Percentiles rank a stretch among this genome's conserved stretches.
Conservation (phyloP, 2,797 vertebrate genomes). For the Hemitrygon akajei region DNA sequence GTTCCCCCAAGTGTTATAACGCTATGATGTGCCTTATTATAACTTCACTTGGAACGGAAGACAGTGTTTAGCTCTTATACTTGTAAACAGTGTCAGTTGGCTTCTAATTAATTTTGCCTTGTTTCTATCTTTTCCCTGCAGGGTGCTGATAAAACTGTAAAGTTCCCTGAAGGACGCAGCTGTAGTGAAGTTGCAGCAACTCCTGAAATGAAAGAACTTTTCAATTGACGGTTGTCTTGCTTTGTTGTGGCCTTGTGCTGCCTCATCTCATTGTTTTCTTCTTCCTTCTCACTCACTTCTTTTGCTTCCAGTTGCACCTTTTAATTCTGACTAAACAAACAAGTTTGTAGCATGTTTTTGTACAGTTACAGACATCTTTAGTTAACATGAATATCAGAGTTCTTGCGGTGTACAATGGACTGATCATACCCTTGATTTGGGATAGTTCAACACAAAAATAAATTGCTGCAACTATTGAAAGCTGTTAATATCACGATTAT, state of each 20-base stretch:
- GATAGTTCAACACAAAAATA: slow-evolving; percentile 34
- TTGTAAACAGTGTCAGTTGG: slow-evolving; percentile 6
- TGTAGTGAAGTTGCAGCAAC: slow-evolving; percentile 70
- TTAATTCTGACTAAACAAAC: slow-evolving; percentile 35
- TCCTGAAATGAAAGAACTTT: slow-evolving; percentile 70
- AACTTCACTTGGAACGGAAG: slow-evolving; percentile 8
- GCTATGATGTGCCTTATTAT: background rate
- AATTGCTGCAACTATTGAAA: slow-evolving; percentile 23
- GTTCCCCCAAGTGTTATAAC: background rate
- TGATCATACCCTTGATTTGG: background rate
- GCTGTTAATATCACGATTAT: slow-evolving; percentile 2
- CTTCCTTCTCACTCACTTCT: background rate
- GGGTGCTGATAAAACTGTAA: slow-evolving; percentile 70
- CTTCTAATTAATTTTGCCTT: background rate
- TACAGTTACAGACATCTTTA: slow-evolving; percentile 32
- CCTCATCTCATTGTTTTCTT: slow-evolving; percentile 55
- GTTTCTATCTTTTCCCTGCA: slow-evolving; percentile 44
- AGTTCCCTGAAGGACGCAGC: slow-evolving; percentile 68
- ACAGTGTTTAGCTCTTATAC: background rate
- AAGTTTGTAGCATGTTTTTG: slow-evolving; percentile 29
- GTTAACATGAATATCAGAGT: slow-evolving; percentile 23
- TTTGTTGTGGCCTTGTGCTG: slow-evolving; percentile 69
- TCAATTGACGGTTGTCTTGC: slow-evolving; percentile 63
- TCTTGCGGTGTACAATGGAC: slow-evolving; percentile 13
- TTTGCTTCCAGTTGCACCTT: slow-evolving; percentile 28